phyloP scores from a whole-genome alignment of 2,888 invertebrate genomes.

The Eilema depressum region DNA sequence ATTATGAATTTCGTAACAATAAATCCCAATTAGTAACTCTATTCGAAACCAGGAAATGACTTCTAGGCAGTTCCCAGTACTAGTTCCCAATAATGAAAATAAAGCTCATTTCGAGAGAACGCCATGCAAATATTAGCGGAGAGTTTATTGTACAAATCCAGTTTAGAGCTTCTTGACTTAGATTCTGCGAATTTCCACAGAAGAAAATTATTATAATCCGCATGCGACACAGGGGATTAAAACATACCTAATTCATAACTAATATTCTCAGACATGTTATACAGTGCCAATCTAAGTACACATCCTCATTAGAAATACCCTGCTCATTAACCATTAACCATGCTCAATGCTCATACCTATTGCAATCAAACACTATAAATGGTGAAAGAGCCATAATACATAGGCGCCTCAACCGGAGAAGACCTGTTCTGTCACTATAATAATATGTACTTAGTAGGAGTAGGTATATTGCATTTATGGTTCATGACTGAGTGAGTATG shows the following conservation, averaged over 20 bases:
- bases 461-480: no score
- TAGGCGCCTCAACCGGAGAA: neutral
- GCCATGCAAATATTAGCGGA: neutral
- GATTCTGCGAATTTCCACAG: neutral
- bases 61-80: neutral
- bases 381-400: neutral
- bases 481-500: no score
- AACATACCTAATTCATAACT: neutral
- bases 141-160: neutral
- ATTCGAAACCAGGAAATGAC: neutral
- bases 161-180: neutral
- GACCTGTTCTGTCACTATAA: no score
- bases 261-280: neutral
- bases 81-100: neutral
- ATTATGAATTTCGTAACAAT: no score
- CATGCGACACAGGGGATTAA: neutral
- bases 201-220: neutral
- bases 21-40: neutral
- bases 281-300: neutral
- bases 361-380: neutral
- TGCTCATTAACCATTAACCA: no score
- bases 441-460: no score
- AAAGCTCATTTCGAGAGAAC: neutral
- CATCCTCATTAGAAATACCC: no score
- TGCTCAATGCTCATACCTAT: no score